Evolutionary conservation across 2,113 vertebrate species (phyloP).

Genomic region (Nycticebus coucang): DNA sequence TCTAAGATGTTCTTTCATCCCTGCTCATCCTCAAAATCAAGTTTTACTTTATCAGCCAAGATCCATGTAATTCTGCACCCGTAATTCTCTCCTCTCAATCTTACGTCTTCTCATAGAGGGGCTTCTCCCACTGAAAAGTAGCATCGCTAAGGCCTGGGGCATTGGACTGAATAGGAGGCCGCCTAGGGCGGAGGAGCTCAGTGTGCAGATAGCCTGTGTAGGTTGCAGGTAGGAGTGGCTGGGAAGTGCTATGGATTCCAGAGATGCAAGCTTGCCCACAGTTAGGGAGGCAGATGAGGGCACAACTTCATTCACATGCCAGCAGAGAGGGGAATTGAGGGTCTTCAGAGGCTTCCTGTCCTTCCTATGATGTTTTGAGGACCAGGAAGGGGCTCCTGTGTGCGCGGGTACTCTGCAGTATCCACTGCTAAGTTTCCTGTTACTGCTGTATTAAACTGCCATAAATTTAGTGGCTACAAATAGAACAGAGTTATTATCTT

Average conservation of each 20-base stretch:
- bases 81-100: background rate
- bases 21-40: background rate
- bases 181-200: background rate
- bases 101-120: background rate
- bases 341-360: background rate
- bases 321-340: background rate
- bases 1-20: background rate
- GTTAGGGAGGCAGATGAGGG: background rate
- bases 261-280: background rate
- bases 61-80: background rate
- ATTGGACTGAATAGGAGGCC: background rate
- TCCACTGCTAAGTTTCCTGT: background rate
- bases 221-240: background rate
- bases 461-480: background rate
- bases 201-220: background rate
- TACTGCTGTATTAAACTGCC: background rate
- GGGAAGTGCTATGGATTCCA: background rate
- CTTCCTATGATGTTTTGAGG: background rate
- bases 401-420: background rate
- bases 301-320: background rate
- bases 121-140: background rate
- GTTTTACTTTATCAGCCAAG: constrained; percentile 7
- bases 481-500: background rate
- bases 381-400: background rate
- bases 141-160: background rate